A percentile compares a stretch with the other conserved stretches of the same genome.
phyloP scores from a whole-genome alignment of 2,797 vertebrate genomes.

The Anisognathus igniventris region DNA sequence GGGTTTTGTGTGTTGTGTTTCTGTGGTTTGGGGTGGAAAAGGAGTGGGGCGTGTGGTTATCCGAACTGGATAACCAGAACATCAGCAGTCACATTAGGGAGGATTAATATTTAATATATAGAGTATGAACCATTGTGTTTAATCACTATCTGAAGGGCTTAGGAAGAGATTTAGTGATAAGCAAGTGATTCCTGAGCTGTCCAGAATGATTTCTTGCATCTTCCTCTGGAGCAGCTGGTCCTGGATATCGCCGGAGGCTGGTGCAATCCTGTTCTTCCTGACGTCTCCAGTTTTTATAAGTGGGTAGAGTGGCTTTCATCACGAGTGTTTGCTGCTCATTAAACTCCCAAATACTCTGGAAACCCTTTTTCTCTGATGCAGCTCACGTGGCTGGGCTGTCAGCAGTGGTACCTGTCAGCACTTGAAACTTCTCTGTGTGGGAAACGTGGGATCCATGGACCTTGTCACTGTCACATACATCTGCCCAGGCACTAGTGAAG shows the following conservation, averaged over 20 bases:
- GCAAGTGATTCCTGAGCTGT: background rate
- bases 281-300: background rate
- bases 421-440: background rate
- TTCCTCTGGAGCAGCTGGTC: background rate
- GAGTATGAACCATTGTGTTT: background rate
- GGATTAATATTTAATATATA: slow-evolving; percentile 44
- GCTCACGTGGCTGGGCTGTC: background rate
- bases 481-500: background rate
- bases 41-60: background rate
- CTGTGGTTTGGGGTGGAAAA: background rate
- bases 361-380: background rate
- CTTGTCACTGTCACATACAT: accelerated
- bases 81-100: background rate
- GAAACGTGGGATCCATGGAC: background rate
- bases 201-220: background rate
- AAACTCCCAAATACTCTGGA: background rate
- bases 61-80: background rate
- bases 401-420: background rate
- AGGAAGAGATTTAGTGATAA: background rate
- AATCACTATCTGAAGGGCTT: slow-evolving; percentile 19
- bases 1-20: background rate
- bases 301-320: background rate
- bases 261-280: background rate
- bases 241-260: background rate
- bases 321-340: background rate